These are phyloP conservation scores for Solen grandis DNA, from an alignment of 1,140 invertebrate genomes.

Conservation along the genomic window DNA sequence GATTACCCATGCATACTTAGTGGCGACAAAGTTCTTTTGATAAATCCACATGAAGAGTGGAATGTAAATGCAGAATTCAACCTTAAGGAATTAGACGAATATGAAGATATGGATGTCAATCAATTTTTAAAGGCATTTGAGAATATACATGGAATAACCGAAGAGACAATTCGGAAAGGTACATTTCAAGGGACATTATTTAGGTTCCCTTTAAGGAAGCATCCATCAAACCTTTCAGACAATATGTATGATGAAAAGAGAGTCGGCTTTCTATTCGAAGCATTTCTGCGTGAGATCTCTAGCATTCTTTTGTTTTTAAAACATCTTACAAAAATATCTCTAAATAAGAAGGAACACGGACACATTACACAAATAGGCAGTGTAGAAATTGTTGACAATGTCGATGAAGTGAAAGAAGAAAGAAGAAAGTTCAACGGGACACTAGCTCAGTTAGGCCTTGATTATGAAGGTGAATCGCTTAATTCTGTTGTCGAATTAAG, in stretches of 20 bases:
- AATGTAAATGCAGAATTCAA: slow-evolving; percentile 20
- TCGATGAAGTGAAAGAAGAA: neutral
- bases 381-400: neutral
- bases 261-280: slow-evolving; percentile 59
- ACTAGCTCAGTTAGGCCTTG: neutral
- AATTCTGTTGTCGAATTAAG: neutral
- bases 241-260: slow-evolving; percentile 59
- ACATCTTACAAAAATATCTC: slow-evolving; percentile 9
- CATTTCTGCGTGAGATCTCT: slow-evolving; percentile 57
- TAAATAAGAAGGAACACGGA: neutral
- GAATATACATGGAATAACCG: slow-evolving; percentile 38
- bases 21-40: slow-evolving; percentile 34
- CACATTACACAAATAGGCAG: neutral
- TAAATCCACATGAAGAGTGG: slow-evolving; percentile 27
- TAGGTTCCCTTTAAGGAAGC: slow-evolving; percentile 71
- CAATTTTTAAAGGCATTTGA: slow-evolving; percentile 16
- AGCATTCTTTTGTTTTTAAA: slow-evolving; percentile 66
- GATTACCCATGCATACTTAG: slow-evolving; percentile 40
- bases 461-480: neutral
- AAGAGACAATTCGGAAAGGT: slow-evolving; percentile 5
- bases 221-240: slow-evolving; percentile 48
- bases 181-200: slow-evolving; percentile 70
- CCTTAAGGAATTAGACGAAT: neutral
- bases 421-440: neutral
- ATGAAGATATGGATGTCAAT: neutral